These are phyloP conservation scores for Euura lappo DNA, from an alignment of 1,140 invertebrate species.

Conservation along the genomic window DNA sequence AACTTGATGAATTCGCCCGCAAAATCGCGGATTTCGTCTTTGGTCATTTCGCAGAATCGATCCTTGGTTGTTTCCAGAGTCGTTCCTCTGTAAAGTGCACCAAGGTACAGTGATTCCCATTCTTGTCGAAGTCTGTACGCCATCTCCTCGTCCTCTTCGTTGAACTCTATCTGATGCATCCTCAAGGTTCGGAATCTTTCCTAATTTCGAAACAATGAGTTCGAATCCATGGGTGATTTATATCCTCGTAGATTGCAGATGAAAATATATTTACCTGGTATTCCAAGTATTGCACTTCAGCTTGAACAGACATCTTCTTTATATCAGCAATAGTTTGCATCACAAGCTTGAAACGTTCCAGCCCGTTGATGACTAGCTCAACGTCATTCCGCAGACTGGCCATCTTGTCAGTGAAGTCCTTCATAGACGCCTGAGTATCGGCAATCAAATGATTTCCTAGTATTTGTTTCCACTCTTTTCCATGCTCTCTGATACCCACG, in stretches of 20 bases:
- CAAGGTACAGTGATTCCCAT: conserved; percentile 73
- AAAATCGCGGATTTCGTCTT: conserved; percentile 76
- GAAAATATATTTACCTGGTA: conserved; percentile 57
- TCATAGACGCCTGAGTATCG: conserved; percentile 68
- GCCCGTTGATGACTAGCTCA: conserved; percentile 72
- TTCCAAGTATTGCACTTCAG: conserved; percentile 75
- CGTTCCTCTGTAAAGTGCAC: conserved; percentile 69
- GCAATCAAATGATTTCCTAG: conserved; percentile 68
- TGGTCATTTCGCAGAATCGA: conserved; percentile 79
- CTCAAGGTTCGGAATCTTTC: conserved; percentile 46
- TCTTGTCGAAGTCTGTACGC: conserved; percentile 68
- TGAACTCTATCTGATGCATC: conserved; percentile 49
- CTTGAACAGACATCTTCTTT: conserved; percentile 73
- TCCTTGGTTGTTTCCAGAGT: conserved; percentile 76
- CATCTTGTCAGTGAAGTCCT: conserved; percentile 66
- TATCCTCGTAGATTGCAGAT: background rate
- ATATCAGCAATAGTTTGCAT: conserved; percentile 81
- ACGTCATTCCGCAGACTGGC: conserved; percentile 65
- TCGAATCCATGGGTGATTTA: too few relatives aligned
- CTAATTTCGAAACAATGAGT: conserved; percentile 35
- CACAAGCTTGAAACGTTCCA: conserved; percentile 84
- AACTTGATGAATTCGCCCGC: conserved; percentile 70
- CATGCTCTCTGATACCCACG: conserved; percentile 68
- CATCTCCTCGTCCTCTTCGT: conserved; percentile 61
- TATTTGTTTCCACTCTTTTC: conserved; percentile 73